phyloP scores from a whole-genome alignment of 2,797 vertebrate species.

The Sebastes kiyomatsui region DNA sequence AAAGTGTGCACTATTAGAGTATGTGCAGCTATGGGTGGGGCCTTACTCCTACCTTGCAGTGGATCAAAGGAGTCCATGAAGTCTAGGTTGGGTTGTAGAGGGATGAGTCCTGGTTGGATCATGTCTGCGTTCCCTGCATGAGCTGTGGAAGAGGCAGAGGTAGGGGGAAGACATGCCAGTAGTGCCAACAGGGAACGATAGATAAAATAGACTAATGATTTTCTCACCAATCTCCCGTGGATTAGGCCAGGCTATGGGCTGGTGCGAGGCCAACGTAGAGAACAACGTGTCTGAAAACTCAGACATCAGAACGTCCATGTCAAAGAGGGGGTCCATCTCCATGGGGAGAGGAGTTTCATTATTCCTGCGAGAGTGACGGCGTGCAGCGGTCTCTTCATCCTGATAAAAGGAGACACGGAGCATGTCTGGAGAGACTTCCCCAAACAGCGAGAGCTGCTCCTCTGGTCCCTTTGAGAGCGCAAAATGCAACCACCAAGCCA shows the following conservation, averaged over 20 bases:
- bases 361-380: constrained; percentile 81
- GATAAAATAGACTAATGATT: not conserved
- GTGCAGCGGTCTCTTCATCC: constrained; percentile 89
- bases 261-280: constrained; percentile 94
- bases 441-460: constrained; percentile 86
- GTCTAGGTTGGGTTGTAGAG: constrained; percentile 96
- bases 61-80: constrained; percentile 98
- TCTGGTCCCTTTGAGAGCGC: constrained; percentile 78
- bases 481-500: constrained; percentile 77
- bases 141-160: constrained; percentile 74
- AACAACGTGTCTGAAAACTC: constrained; percentile 97
- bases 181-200: not conserved
- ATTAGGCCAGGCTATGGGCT: constrained; percentile 90
- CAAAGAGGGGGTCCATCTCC: constrained; percentile 94
- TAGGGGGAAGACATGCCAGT: not conserved
- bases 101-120: constrained; percentile 98
- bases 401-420: constrained; percentile 85
- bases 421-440: constrained; percentile 87
- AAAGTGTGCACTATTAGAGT: constrained; percentile 60
- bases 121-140: constrained; percentile 97
- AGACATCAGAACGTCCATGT: constrained; percentile 97
- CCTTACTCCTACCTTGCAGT: constrained; percentile 88
- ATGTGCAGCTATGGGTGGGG: constrained; percentile 7
- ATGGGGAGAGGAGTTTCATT: constrained; percentile 90
- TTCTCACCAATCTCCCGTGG: constrained; percentile 93